Evolutionary conservation across 2,888 invertebrate genomes (phyloP).

Genomic region (Drosophila acutilabella): DNA sequence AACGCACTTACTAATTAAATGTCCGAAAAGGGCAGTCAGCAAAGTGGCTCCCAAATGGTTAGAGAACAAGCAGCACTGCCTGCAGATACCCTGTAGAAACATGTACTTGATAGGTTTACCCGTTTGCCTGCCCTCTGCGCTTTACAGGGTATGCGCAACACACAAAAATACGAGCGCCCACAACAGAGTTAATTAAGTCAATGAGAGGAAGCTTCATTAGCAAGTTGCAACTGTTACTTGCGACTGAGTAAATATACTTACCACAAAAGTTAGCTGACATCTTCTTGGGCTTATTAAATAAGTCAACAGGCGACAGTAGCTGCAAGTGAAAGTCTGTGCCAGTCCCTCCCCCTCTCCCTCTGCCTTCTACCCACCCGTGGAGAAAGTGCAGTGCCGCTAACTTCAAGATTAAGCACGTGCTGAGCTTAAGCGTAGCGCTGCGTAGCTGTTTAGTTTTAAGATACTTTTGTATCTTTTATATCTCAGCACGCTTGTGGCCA

Average conservation of each 20-base stretch:
- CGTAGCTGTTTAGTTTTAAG: conserved; percentile 9
- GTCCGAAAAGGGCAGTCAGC: conserved; percentile 20
- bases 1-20: conserved; percentile 62
- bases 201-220: conserved; percentile 65
- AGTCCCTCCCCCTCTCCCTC: neutral
- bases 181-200: conserved; percentile 69
- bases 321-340: conserved; percentile 41
- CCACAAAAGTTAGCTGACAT: conserved; percentile 30
- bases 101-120: neutral
- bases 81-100: conserved; percentile 14
- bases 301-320: conserved; percentile 26
- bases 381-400: conserved; percentile 22
- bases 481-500: neutral
- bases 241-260: conserved; percentile 45
- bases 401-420: conserved; percentile 47
- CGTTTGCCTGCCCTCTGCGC: neutral
- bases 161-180: conserved; percentile 17
- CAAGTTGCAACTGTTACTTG: conserved; percentile 28
- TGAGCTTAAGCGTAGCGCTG: neutral
- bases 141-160: conserved; percentile 5
- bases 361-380: conserved; percentile 1
- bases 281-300: conserved; percentile 22
- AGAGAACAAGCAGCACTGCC: neutral
- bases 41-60: conserved; percentile 9
- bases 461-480: conserved; percentile 27